Base-by-base conservation (phyloP, 2,888 invertebrate species). In the Hirtodrosophila cameraria region DNA sequence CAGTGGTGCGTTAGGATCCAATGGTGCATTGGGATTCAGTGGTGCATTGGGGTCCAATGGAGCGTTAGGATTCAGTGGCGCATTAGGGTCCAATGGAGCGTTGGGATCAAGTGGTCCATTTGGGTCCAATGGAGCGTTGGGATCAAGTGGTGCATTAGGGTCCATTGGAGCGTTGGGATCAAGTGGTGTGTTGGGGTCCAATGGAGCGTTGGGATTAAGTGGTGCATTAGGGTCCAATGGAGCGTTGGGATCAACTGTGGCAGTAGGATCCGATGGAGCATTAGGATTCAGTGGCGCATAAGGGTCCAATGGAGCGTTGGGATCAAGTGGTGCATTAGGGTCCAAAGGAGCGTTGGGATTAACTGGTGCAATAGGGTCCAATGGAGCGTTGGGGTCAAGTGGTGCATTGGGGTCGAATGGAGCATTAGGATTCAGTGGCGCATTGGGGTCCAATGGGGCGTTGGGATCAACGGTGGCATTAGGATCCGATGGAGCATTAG, bases 381-480 rank as follows among this genome's bases (percentile, higher is more conserved):
- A 41, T 3, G 60, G 55, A 0, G 39, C 15, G 2, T 49, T 49
- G 7, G 30, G 30, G 7, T 39, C 59, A 8, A 41, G 55, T 12
- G 75, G 65, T 0, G 35, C 35, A 0, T 46, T 49, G 0, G 66
- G 52, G 8, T 50, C 57, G 0, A 61, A 39, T 1, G 65, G 60
- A 0, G 46, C 61, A 0, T 48, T 61, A 0, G 71, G 61, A 0
- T 59, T 46, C 0, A 53, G 59, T n/a, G 71, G 58, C 0, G 60
- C 11, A 0, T 54, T 67, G 0, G 70, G 64, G 0, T 41, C 55
- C 0, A 46, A 58, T 12, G 75, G 58, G 0, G 58, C 43, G 0
- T 54, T 54, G 0, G 64, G 66, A 3, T 71, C 46, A 0, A 49
- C 12, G 5, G 75, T 63, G 0, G 53, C 45, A 0, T 53, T 73